Percentiles rank a stretch among this genome's conserved stretches.
These are phyloP conservation scores for Botia kubotai DNA, from an alignment of 2,797 vertebrate genomes.

Conservation along the genomic window DNA sequence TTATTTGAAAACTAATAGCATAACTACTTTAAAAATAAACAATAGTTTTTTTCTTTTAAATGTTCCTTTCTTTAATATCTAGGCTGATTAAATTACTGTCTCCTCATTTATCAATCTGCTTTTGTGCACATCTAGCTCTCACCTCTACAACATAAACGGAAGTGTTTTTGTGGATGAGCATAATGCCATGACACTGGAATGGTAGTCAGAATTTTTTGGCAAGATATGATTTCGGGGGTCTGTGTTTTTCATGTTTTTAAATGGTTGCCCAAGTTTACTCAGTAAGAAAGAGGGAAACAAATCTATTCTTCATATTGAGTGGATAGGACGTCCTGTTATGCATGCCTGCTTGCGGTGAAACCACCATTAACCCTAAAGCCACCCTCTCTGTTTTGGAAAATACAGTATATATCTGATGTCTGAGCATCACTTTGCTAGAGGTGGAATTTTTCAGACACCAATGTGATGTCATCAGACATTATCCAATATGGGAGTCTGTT, in stretches of 20 bases:
- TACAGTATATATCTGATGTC: neutral
- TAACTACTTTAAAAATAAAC: too few species aligned
- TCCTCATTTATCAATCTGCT: too few species aligned
- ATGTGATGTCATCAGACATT: neutral
- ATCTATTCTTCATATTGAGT: conserved; percentile 34
- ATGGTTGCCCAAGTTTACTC: conserved; percentile 41
- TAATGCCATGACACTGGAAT: neutral
- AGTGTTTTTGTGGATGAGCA: neutral
- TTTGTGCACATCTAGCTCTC: neutral
- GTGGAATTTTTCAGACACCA: too few species aligned
- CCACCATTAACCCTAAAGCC: conserved; percentile 32
- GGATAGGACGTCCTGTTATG: conserved; percentile 26
- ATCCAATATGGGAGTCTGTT: conserved; percentile 10
- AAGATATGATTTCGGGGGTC: conserved; percentile 37
- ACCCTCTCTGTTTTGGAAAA: conserved; percentile 37
- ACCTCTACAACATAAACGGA: neutral
- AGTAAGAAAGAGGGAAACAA: conserved; percentile 26
- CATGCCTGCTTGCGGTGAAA: conserved; percentile 36
- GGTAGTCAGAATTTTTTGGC: neutral
- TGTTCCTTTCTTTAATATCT: too few species aligned
- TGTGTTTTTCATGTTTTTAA: neutral
- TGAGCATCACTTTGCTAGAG: neutral
- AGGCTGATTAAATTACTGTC: too few species aligned
- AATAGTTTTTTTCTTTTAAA: too few species aligned
- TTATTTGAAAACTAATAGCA: too few species aligned